phyloP scores from a whole-genome alignment of 1,140 invertebrate genomes.

The Brachionus rotundiformis region DNA sequence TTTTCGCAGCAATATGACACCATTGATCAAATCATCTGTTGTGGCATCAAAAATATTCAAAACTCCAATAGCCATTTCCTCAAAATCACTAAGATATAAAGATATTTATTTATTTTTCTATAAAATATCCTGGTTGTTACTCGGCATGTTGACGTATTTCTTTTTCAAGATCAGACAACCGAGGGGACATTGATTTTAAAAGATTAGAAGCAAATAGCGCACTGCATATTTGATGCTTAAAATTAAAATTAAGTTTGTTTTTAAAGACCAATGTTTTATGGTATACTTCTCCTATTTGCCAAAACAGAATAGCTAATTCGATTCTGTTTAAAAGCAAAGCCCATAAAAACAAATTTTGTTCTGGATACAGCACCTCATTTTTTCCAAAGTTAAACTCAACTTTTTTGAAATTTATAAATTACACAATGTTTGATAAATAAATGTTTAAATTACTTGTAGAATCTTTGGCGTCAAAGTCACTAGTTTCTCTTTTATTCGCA shows the following conservation, averaged over 20 bases:
- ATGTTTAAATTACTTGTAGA: constrained; percentile 10
- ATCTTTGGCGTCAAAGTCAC: constrained; percentile 37
- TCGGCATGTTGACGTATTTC: constrained; percentile 54
- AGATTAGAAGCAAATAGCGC: constrained; percentile 58
- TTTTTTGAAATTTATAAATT: too few relatives aligned
- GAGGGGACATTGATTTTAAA: constrained; percentile 56
- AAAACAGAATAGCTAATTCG: constrained; percentile 59
- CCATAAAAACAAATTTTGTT: constrained; percentile 61
- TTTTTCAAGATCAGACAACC: constrained; percentile 57
- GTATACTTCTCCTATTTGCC: constrained; percentile 57
- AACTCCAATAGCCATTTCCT: constrained; percentile 58
- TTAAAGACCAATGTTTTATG: too few relatives aligned
- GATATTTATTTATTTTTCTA: too few relatives aligned
- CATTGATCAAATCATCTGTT: constrained; percentile 50
- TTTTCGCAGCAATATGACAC: constrained; percentile 47
- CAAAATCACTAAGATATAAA: constrained; percentile 62
- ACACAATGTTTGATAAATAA: too few relatives aligned
- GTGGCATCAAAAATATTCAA: constrained; percentile 55
- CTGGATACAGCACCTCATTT: constrained; percentile 56
- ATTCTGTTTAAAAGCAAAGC: constrained; percentile 60
- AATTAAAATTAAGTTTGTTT: constrained; percentile 55
- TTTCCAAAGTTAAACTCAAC: constrained; percentile 50
- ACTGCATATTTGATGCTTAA: constrained; percentile 55
- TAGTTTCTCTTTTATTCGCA: constrained; percentile 45
- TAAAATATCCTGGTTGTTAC: too few relatives aligned